Evolutionary conservation across 2,113 vertebrate genomes (phyloP), one percentile per base, ranked within the genome.

Genomic region (Actinemys pallida): DNA sequence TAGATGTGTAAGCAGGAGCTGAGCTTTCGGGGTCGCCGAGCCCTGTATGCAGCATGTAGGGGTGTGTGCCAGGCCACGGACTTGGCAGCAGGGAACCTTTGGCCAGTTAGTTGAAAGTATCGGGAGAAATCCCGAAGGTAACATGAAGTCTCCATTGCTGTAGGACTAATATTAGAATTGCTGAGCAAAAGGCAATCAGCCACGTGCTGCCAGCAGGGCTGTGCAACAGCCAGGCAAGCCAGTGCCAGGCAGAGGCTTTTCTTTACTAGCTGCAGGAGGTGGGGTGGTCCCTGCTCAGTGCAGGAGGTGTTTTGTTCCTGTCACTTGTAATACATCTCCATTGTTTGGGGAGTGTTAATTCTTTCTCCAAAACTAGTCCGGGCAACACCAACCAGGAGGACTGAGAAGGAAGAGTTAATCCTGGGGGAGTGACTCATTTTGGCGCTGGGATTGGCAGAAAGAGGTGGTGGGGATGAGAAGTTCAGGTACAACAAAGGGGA

Each of bases 281-380:
- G 4, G 47, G 57, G 76, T 90, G 91, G 80, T 59, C 96, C 88
- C 89, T 79, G 84, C 57, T 93, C 76, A 81, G 62, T 81, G 92
- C 78, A 79, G 72, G 16, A 90, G n/a, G 81, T 94, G 39, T 91
- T 95, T 96, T 94, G 83, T 96, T 95, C 95, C 90, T 93, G 76
- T 90, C 84, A 65, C 50, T 93, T 83, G 76, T 93, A 92, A 56
- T 54, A 81, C 49, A 56, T 87, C 81, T 91, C 88, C 90, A 82
- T 59, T 97, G 93, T 93, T 84, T 85, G 86, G 96, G 94, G 94
- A 92, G 89, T 93, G 93, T 95, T 76, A 22, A 10, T 90, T 95
- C 96, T 93, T 95, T 93, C 96, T 94, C 59, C 89, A 94, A 90
- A 96, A 97, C 97, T 97, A 97, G 97, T 97, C 94, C 25, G 91